Conservation (phyloP, 2,113 vertebrate species). For the Sinosuthora webbiana region DNA sequence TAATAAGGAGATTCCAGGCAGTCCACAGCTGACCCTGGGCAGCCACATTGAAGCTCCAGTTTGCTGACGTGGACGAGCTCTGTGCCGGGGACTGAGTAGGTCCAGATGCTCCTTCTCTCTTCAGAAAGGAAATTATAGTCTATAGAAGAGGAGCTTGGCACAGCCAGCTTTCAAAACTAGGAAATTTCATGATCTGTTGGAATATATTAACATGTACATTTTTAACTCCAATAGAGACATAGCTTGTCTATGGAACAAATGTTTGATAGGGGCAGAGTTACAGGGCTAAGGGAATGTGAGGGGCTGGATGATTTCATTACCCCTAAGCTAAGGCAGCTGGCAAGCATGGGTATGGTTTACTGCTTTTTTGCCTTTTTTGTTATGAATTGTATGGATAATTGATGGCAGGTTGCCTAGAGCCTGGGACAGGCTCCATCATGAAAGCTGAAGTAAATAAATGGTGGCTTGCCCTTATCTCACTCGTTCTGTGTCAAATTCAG, state of each 20-base stretch:
- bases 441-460: neutral
- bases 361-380: constrained; percentile 10
- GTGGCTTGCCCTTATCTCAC: neutral
- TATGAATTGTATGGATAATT: constrained; percentile 16
- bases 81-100: constrained; percentile 60
- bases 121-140: constrained; percentile 76
- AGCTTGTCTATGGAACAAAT: constrained; percentile 22
- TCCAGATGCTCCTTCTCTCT: constrained; percentile 71
- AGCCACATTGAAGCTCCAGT: neutral
- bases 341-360: neutral
- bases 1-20: constrained; percentile 24
- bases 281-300: neutral
- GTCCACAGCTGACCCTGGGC: constrained; percentile 25
- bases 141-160: constrained; percentile 63
- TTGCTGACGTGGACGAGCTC: constrained; percentile 59
- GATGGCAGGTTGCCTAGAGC: constrained; percentile 23
- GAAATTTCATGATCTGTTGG: constrained; percentile 66
- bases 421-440: neutral
- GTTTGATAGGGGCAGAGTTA: neutral
- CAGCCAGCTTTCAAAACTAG: constrained; percentile 61
- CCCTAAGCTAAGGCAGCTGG: neutral
- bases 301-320: constrained; percentile 1
- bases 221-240: constrained; percentile 18
- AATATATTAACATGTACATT: constrained; percentile 52
- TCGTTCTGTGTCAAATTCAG: neutral